Evolutionary conservation across 2,888 invertebrate genomes (phyloP).

Genomic region (Acheta domesticus): DNA sequence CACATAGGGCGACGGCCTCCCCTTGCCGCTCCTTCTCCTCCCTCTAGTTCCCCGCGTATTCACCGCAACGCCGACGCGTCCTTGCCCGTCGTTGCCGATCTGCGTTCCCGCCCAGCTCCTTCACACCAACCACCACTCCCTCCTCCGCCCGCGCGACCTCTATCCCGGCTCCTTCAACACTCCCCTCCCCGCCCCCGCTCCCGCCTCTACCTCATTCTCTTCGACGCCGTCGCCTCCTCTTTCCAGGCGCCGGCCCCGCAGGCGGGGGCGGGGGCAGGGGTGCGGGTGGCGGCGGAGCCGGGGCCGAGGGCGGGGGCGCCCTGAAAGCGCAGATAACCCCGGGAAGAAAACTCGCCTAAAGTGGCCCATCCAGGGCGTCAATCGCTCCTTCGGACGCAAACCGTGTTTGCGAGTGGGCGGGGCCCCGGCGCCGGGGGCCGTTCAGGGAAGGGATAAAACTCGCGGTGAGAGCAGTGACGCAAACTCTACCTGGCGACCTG

Average conservation of each 20-base stretch:
- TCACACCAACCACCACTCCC: too few relatives aligned
- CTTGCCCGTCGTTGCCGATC: too few relatives aligned
- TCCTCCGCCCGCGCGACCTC: too few relatives aligned
- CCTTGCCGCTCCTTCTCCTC: too few relatives aligned
- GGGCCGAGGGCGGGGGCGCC: not conserved
- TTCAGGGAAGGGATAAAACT: not conserved
- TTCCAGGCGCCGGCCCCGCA: not conserved
- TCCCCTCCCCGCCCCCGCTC: too few relatives aligned
- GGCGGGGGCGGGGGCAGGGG: not conserved
- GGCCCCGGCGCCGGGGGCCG: not conserved
- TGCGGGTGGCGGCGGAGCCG: not conserved
- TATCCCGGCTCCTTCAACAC: too few relatives aligned
- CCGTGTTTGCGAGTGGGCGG: not conserved
- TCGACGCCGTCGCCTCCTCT: not conserved
- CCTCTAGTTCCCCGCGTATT: too few relatives aligned
- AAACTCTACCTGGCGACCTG: not conserved
- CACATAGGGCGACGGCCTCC: too few relatives aligned
- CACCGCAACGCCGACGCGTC: too few relatives aligned
- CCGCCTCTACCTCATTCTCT: too few relatives aligned
- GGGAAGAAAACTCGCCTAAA: conserved; percentile 18
- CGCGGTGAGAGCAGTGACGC: not conserved
- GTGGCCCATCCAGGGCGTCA: conserved; percentile 10
- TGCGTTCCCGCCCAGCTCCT: too few relatives aligned
- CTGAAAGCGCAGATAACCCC: not conserved
- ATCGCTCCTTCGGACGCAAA: not conserved